Base-by-base conservation (phyloP, 2,797 vertebrate genomes). In the Siniperca undulata region DNA sequence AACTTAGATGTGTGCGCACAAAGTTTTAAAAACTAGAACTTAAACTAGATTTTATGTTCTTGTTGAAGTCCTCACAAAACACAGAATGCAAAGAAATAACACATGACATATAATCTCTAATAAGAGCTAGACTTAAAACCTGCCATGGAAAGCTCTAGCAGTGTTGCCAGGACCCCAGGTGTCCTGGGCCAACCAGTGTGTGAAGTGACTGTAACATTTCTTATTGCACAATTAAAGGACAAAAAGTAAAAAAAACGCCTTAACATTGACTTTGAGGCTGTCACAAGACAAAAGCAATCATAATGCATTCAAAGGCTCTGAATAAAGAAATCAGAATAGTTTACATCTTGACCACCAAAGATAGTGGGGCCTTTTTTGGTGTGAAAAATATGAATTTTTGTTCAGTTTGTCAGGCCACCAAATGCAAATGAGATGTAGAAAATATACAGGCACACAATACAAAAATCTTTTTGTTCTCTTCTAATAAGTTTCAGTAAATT, bases 401-500 rank as follows among this genome's bases (percentile, higher is more conserved):
- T 17, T 72, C 58, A 22, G 36, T 38, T 12, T 34, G 27, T 50
- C 19, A n/a, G 30, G 16, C 20, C 19, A n/a, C 30, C 30, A 9
- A 69, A 40, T 40, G 36, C 50, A n/a, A 53, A 53, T 24, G 50
- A 40, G 13, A 24, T 27, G 22, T 10, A 13, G 34, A 44, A 58
- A 30, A 59, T 0, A 38, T 13, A 50, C 24, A 8, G 0, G 6
- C 40, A 38, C n/a, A 30, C 9, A 48, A 38, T 7, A 46, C 34
- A 20, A 4, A 36, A 1, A 2, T 30, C 22, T 3, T 34, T 50
- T 36, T 62, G 12, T 17, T 24, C 50, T 62, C 17, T 17, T 24
- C 50, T 1, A 24, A 64, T 5, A 22, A 42, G 38, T 71, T 74
- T 48, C n/a, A 34, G 24, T 48, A 36, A 77, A 80, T 80, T 27